These are phyloP conservation scores for Drosophila triauraria DNA, from an alignment of 1,140 invertebrate genomes.

Conservation along the genomic window DNA sequence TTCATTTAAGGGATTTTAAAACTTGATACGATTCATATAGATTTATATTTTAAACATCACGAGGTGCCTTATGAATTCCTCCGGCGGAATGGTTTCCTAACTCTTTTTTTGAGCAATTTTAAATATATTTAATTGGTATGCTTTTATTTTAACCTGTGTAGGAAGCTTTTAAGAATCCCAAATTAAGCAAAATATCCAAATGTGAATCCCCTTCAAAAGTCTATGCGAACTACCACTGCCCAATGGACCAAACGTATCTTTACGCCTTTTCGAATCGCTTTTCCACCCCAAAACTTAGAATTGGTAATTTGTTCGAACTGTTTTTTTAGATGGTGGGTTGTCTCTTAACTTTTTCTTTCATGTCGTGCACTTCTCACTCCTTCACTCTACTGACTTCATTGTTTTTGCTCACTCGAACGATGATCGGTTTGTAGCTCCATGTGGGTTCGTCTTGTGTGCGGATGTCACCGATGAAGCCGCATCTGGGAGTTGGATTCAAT, in stretches of 20 bases:
- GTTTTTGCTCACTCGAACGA: conserved; percentile 63
- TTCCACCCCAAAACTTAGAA: conserved; percentile 25
- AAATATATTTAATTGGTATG: too few relatives aligned
- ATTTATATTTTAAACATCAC: too few relatives aligned
- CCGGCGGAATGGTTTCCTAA: too few relatives aligned
- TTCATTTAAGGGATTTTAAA: not conserved
- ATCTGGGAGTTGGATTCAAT: conserved; percentile 36
- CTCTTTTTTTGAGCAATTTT: too few relatives aligned
- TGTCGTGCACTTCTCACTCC: conserved; percentile 16
- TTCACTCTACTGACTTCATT: conserved; percentile 26
- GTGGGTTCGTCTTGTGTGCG: conserved; percentile 31
- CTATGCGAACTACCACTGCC: too few relatives aligned
- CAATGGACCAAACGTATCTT: conserved; percentile 1
- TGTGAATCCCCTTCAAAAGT: not conserved
- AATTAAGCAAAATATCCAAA: not conserved
- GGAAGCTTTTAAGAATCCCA: too few relatives aligned
- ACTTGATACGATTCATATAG: not conserved
- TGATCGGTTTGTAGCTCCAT: conserved; percentile 44
- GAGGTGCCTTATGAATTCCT: too few relatives aligned
- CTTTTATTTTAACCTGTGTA: too few relatives aligned
- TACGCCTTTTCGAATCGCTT: not conserved
- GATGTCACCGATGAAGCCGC: conserved; percentile 29
- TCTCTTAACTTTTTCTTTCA: conserved; percentile 14
- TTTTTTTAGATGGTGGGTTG: conserved; percentile 12
- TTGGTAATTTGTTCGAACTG: conserved; percentile 49